phyloP scores from a whole-genome alignment of 2,797 vertebrate species.

The Rhodeus uyekii region DNA sequence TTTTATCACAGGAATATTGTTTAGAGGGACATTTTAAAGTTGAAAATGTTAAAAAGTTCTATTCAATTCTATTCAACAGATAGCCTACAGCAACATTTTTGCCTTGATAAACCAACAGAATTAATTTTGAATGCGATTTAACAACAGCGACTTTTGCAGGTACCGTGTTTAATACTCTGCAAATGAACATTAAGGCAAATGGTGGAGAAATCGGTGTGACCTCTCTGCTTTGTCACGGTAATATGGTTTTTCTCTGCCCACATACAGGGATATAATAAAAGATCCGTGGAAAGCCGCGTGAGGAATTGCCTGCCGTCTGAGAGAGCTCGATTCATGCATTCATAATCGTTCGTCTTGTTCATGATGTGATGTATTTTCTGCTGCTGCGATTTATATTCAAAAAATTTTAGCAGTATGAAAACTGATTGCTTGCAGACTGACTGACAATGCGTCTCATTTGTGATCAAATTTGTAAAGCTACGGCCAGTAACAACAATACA shows the following conservation, averaged over 20 bases:
- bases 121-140: background rate
- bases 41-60: no score
- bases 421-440: background rate
- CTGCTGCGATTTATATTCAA: background rate
- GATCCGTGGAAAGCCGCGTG: background rate
- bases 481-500: background rate
- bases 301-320: slow-evolving; percentile 7
- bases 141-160: background rate
- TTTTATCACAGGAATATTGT: no score
- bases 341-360: slow-evolving; percentile 7
- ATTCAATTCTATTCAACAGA: no score
- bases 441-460: background rate
- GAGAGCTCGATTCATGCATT: slow-evolving; percentile 23
- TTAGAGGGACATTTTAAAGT: no score
- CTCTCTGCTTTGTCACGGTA: background rate
- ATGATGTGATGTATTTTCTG: background rate
- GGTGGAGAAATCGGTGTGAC: background rate
- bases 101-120: background rate
- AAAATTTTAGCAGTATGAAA: background rate
- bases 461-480: background rate
- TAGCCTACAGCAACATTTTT: no score
- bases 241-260: background rate
- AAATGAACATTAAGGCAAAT: background rate
- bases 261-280: background rate
- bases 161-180: background rate